A percentile compares a stretch with the other conserved stretches of the same genome.
Conservation (phyloP, 2,888 invertebrate genomes). For the Pomacea canaliculata region DNA sequence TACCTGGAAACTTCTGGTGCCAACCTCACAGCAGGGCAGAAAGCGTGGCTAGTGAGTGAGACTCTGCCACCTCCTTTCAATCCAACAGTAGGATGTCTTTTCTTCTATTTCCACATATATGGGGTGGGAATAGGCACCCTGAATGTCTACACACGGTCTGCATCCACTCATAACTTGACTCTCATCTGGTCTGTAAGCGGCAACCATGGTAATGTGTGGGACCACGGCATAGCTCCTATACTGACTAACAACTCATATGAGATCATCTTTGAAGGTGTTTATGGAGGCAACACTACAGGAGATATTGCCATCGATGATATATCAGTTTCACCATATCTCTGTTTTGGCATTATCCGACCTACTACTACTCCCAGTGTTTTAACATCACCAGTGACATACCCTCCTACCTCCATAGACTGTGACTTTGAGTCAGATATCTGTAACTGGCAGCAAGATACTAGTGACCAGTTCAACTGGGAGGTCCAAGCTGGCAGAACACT, state of each 20-base stretch:
- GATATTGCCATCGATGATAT: constrained; percentile 67
- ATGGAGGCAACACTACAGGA: constrained; percentile 55
- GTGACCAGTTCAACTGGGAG: constrained; percentile 58
- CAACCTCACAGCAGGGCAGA: constrained; percentile 72
- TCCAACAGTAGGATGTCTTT: constrained; percentile 45
- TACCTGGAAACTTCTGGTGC: constrained; percentile 71
- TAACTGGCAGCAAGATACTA: constrained; percentile 56
- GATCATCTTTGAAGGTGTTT: constrained; percentile 62
- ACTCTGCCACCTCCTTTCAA: constrained; percentile 38
- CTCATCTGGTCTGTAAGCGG: constrained; percentile 43
- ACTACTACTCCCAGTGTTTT: constrained; percentile 32
- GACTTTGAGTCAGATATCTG: constrained; percentile 60
- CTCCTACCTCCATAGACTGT: constrained; percentile 53
- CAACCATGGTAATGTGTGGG: constrained; percentile 60
- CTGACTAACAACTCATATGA: constrained; percentile 21
- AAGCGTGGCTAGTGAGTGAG: constrained; percentile 70
- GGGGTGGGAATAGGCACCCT: constrained; percentile 58
- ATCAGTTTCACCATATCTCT: constrained; percentile 35
- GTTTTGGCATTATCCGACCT: constrained; percentile 34
- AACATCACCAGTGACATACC: constrained; percentile 45
- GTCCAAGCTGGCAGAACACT: constrained; percentile 45
- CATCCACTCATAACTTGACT: not conserved
- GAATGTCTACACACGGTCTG: constrained; percentile 55
- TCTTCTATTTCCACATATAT: constrained; percentile 63
- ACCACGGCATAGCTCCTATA: constrained; percentile 28